Conservation (phyloP, 2,113 vertebrate genomes). For the Macaca nemestrina region DNA sequence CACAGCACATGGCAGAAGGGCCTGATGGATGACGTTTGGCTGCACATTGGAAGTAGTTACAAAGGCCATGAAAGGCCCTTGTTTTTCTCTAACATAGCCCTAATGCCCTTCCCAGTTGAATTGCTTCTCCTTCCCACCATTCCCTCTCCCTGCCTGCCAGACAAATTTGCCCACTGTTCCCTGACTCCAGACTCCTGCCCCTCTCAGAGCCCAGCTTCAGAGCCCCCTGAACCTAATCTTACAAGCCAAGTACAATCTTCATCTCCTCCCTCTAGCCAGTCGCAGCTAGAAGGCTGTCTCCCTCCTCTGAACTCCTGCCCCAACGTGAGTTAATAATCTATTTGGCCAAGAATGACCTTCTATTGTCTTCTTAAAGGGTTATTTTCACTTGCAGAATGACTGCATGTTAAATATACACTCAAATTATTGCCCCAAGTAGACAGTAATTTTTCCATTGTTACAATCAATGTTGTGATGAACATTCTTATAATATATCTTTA, state of each 20-base stretch:
- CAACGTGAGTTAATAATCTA: background rate
- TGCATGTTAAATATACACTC: background rate
- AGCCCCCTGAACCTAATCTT: background rate
- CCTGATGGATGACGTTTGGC: background rate
- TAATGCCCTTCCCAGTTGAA: rapidly evolving
- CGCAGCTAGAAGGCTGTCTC: background rate
- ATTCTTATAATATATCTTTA: background rate
- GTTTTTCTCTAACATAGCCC: background rate
- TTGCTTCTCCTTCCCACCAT: background rate
- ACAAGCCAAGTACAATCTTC: background rate
- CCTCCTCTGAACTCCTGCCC: background rate
- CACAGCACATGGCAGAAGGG: background rate
- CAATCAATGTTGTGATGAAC: background rate
- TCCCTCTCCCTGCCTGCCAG: background rate
- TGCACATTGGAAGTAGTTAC: no score
- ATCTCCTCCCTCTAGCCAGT: background rate
- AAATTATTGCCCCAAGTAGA: background rate
- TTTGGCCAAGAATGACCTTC: background rate
- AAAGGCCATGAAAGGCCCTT: background rate
- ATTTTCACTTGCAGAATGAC: background rate
- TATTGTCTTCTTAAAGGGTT: background rate
- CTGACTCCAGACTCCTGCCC: background rate
- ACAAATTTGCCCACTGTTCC: background rate
- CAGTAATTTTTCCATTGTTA: background rate
- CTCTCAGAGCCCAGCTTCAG: background rate